Conservation (phyloP, 2,797 vertebrate species). For the Pteropus rufus region DNA sequence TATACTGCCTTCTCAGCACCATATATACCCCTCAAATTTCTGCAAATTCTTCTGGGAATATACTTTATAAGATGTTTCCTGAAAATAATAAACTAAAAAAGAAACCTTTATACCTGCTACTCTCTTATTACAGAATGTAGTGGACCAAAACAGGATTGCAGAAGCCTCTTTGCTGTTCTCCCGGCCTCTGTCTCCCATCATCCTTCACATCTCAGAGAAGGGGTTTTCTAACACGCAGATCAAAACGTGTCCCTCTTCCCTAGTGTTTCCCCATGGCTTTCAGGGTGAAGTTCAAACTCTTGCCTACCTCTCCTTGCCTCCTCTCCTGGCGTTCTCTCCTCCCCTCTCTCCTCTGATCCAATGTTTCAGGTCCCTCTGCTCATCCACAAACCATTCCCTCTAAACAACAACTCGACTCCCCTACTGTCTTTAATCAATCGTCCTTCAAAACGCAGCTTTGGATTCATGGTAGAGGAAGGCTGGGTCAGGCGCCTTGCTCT, state of each 20-base stretch:
- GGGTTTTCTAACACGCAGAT: not conserved
- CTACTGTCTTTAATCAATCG: not conserved
- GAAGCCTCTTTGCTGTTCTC: not conserved
- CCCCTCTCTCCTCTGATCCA: not conserved
- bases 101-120: not conserved
- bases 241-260: not conserved
- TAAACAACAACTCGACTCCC: fast-evolving
- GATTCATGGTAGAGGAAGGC: not conserved
- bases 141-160: not conserved
- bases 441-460: not conserved
- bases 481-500: not conserved
- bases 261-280: not conserved
- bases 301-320: not conserved
- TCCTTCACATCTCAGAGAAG: not conserved
- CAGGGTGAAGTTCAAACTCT: not conserved
- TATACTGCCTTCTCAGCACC: not conserved
- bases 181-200: not conserved
- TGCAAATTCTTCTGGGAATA: not conserved
- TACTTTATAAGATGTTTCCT: not conserved
- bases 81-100: not conserved
- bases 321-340: not conserved
- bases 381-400: not conserved
- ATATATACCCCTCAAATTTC: not conserved
- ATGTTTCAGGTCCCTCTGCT: not conserved
- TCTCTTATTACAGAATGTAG: not conserved